Base-by-base conservation (phyloP, 2,797 vertebrate species). In the Leptodactylus fallax region DNA sequence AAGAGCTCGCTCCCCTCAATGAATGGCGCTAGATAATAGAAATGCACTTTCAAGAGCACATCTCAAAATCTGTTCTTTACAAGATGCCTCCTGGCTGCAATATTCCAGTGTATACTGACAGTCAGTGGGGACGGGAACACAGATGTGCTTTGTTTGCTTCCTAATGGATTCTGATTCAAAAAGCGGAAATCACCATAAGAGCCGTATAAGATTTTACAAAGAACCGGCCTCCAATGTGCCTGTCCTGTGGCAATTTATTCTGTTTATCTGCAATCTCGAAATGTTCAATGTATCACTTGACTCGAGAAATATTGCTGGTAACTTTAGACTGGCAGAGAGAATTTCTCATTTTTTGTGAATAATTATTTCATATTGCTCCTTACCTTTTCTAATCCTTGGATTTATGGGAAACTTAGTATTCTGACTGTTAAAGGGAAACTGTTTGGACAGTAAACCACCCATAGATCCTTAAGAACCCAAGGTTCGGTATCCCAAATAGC, bases 51-150 rank as follows among this genome's bases (percentile, higher is more conserved):
- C 90, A 93, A 95, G 93, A 93, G 91, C 77, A 91, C 89, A 93
- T 93, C 91, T 91, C 93, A 91, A 94, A 94, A 94, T 92, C 89
- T 88, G 90, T 92, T 92, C 93, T 85, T 92, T 92, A 87, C 91
- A 90, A 92, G 91, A 91, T 0, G 87, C 91, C 92, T 94, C 94
- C 93, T 94, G 93, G 93, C 93, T 93, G 90, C 92, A 93, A 90
- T 91, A 93, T 92, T 90, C 92, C 90, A 93, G 93, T 89, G 91
- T 91, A 91, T 76, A 87, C 89, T 90, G 91, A 93, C 89, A 93
- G 91, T 93, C 93, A 91, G 92, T 69, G 91, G 91, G 90, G 93
- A 93, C 89, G 83, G 91, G 79, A 90, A 84, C 89, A 92, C 91
- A 93, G 92, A 93, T 91, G 90, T 92, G 91, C 91, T 94, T 93